Conservation (phyloP, 2,797 vertebrate species). For the Eurystomus glaucurus region DNA sequence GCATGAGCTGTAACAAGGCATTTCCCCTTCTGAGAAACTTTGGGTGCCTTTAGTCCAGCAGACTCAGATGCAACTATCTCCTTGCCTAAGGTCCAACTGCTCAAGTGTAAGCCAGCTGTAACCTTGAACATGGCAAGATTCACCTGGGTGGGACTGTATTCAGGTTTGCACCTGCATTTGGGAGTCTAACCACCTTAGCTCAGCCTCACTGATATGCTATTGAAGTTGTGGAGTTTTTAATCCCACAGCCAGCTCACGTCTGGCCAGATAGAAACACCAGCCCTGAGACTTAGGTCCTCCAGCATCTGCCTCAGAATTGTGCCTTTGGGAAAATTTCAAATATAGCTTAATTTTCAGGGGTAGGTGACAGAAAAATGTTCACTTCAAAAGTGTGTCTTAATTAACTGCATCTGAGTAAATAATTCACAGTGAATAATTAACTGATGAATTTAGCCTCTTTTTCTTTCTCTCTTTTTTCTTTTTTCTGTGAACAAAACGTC, state of each 20-base stretch:
- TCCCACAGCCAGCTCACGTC: background rate
- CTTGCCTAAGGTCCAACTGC: background rate
- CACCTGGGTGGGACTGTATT: too few species aligned
- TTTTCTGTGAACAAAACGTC: background rate
- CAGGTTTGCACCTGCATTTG: background rate
- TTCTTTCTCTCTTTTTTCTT: background rate
- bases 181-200: background rate
- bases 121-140: rapidly evolving
- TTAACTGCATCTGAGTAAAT: constrained; percentile 64
- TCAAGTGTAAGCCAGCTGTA: background rate
- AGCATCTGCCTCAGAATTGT: background rate
- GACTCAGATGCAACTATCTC: background rate
- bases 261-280: background rate
- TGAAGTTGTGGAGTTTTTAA: background rate
- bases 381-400: constrained; percentile 32
- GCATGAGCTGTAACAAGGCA: background rate
- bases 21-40: background rate
- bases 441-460: constrained; percentile 1
- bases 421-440: constrained; percentile 68
- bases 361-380: background rate
- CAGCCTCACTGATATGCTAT: rapidly evolving
- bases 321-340: background rate
- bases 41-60: rapidly evolving
- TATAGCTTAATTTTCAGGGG: background rate
- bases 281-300: background rate